Conservation (phyloP, 2,888 invertebrate genomes). For the Ptilodon capucinus region DNA sequence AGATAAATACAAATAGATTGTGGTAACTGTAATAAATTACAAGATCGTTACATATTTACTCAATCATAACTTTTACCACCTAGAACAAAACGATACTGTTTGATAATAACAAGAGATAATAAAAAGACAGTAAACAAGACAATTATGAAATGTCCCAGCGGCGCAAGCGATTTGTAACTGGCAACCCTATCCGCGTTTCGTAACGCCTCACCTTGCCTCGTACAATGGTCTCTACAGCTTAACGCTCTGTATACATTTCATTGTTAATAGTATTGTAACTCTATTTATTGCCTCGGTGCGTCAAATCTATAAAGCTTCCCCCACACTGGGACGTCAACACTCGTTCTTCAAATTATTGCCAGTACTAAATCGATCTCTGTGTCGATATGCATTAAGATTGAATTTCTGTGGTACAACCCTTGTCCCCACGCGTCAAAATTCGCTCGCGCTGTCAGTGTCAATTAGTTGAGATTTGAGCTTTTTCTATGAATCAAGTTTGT, state of each 20-base stretch:
- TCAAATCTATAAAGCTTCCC: conserved; percentile 30
- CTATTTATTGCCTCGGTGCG: conserved; percentile 41
- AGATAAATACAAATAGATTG: not conserved
- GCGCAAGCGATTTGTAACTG: conserved; percentile 2
- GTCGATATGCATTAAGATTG: too few species aligned
- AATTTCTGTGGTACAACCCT: too few species aligned
- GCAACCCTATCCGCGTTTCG: conserved; percentile 42
- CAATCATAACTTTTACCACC: not conserved
- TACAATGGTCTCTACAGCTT: conserved; percentile 50
- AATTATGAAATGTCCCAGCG: not conserved
- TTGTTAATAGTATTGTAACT: conserved; percentile 43
- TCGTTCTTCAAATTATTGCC: too few species aligned
- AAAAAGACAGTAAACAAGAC: not conserved
- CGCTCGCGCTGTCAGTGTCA: too few species aligned
- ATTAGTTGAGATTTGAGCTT: too few species aligned
- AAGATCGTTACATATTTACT: not conserved
- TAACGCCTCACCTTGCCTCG: conserved; percentile 60
- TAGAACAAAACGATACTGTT: not conserved
- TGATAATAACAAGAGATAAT: not conserved
- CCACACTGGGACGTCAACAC: too few species aligned
- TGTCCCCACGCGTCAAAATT: too few species aligned
- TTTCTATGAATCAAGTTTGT: too few species aligned
- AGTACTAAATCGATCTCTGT: too few species aligned
- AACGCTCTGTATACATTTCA: conserved; percentile 51
- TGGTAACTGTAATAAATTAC: not conserved